phyloP scores from a whole-genome alignment of 2,113 vertebrate genomes.

The Rostratula benghalensis region DNA sequence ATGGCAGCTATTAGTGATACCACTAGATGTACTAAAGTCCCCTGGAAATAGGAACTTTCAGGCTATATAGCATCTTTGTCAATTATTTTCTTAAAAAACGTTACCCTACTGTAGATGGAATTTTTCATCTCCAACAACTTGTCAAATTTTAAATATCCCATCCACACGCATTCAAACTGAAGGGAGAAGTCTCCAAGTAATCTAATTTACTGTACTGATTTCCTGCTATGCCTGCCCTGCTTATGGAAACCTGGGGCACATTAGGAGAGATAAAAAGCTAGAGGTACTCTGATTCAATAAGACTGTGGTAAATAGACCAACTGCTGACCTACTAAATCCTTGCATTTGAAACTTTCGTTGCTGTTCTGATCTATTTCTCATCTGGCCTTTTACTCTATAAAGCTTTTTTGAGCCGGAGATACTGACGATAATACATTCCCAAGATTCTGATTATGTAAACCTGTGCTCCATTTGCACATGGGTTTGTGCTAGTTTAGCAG shows the following conservation, averaged over 20 bases:
- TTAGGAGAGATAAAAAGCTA: conserved; percentile 34
- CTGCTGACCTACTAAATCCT: conserved; percentile 45
- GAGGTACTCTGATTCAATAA: conserved; percentile 37
- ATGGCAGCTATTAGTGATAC: not conserved
- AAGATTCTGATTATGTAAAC: conserved; percentile 42
- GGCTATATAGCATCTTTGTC: not conserved
- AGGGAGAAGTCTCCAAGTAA: conserved; percentile 23
- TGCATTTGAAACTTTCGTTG: not conserved
- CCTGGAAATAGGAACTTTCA: not conserved
- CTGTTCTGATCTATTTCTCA: conserved; percentile 42
- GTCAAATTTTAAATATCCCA: not conserved
- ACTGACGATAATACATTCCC: not conserved
- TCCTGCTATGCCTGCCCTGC: not conserved
- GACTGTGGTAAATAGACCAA: conserved; percentile 26
- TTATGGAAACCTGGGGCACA: conserved; percentile 38
- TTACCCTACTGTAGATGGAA: not conserved
- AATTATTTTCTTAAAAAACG: not conserved
- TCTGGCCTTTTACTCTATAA: conserved; percentile 21
- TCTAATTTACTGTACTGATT: conserved; percentile 34
- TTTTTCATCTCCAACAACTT: not conserved
- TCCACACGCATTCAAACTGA: not conserved
- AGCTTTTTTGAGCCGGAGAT: not conserved
- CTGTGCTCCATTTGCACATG: not conserved
- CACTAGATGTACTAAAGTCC: not conserved
- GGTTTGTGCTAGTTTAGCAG: not conserved